Percentiles rank a stretch among this genome's conserved stretches.
Conservation (phyloP, 1,140 invertebrate species). For the Chrysoperla carnea region DNA sequence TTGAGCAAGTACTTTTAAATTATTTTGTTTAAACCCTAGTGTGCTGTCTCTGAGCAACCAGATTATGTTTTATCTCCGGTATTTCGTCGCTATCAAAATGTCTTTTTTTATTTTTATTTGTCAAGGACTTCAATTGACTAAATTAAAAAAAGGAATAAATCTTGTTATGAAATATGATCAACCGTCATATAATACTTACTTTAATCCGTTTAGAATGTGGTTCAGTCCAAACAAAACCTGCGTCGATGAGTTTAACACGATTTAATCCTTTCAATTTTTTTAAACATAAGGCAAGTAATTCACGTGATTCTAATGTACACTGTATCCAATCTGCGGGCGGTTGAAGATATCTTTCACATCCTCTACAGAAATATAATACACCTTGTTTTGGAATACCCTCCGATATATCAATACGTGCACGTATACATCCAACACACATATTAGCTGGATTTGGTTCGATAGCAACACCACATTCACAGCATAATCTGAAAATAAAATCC, state of each 20-base stretch:
- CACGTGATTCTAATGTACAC: slow-evolving; percentile 80
- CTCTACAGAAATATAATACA: slow-evolving; percentile 74
- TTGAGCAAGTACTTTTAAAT: no score
- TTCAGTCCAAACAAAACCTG: slow-evolving; percentile 97
- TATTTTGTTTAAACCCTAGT: no score
- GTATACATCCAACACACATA: slow-evolving; percentile 90
- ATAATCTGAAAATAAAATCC: slow-evolving; percentile 33
- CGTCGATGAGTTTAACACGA: slow-evolving; percentile 82
- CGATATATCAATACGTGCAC: slow-evolving; percentile 84
- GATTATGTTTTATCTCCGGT: no score
- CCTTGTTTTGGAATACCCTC: slow-evolving; percentile 92
- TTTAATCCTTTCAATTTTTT: slow-evolving; percentile 88
- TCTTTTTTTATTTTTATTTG: no score
- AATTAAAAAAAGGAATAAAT: no score
- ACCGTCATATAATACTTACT: slow-evolving; percentile 9
- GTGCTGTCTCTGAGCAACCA: no score
- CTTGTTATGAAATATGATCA: no score
- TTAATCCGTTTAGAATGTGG: slow-evolving; percentile 97
- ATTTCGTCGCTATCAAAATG: no score
- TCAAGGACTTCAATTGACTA: no score
- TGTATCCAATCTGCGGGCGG: slow-evolving; percentile 84
- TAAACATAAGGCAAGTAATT: slow-evolving; percentile 80
- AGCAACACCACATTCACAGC: slow-evolving; percentile 60
- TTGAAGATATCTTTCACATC: slow-evolving; percentile 88
- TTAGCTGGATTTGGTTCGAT: slow-evolving; percentile 93